phyloP scores from a whole-genome alignment of 1,140 invertebrate species.

The Drosophila mayri region DNA sequence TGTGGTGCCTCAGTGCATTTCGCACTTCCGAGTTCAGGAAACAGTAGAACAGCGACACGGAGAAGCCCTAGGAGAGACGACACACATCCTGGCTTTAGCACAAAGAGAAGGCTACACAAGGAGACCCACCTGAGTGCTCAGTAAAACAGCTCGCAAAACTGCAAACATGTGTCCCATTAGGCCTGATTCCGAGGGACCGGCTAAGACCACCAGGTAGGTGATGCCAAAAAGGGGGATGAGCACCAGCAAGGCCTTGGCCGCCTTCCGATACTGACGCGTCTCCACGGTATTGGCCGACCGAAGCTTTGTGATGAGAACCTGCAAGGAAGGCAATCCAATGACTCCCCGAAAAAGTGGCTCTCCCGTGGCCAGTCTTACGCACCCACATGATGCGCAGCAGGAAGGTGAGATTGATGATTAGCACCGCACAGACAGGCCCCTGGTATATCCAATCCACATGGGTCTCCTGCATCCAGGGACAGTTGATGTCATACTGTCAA shows the following conservation, averaged over 20 bases:
- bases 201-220: conserved; percentile 93
- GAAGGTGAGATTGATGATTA: conserved; percentile 94
- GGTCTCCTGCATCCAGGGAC: conserved; percentile 90
- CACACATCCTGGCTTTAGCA: conserved; percentile 5
- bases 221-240: conserved; percentile 95
- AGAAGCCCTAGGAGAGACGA: conserved; percentile 87
- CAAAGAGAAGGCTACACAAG: neutral
- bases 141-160: conserved; percentile 89
- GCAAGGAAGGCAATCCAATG: neutral
- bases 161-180: conserved; percentile 87
- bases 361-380: conserved; percentile 82
- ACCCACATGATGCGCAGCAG: conserved; percentile 97
- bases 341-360: neutral
- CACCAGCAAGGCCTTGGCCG: conserved; percentile 94
- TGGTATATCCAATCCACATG: conserved; percentile 93
- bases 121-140: conserved; percentile 89
- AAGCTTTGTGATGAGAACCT: conserved; percentile 96
- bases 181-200: conserved; percentile 89
- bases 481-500: conserved; percentile 83
- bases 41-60: conserved; percentile 95
- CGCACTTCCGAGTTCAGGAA: conserved; percentile 97
- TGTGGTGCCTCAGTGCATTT: conserved; percentile 92
- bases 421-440: conserved; percentile 89
- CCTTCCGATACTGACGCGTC: conserved; percentile 95
- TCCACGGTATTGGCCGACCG: conserved; percentile 94